These are phyloP conservation scores for Choristoneura fumiferana DNA, from an alignment of 1,140 invertebrate species.

Conservation along the genomic window DNA sequence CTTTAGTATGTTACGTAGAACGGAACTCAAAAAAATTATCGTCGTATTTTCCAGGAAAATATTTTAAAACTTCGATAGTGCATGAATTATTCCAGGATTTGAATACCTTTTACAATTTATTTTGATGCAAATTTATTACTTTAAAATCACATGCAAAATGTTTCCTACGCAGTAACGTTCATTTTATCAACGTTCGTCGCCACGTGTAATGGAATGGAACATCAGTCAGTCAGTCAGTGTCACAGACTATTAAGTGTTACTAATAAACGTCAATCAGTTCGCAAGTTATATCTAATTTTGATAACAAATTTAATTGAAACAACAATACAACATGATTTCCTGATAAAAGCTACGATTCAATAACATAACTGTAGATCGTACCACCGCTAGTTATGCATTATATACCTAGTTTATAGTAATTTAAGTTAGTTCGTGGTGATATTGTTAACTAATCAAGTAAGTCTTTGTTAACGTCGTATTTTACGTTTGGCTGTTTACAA, in stretches of 20 bases:
- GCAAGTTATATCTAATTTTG: conserved; percentile 8
- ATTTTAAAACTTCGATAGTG: no score
- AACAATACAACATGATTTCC: conserved; percentile 10
- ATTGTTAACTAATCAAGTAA: conserved; percentile 3
- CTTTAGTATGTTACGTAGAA: no score
- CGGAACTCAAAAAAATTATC: no score
- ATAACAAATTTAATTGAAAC: conserved; percentile 14
- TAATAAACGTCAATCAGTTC: conserved; percentile 9
- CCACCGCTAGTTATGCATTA: conserved; percentile 15
- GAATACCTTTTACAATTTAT: no score
- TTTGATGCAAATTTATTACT: no score
- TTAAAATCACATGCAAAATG: no score
- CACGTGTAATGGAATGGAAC: conserved; percentile 5
- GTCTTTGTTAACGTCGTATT: conserved; percentile 14
- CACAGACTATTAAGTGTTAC: no score
- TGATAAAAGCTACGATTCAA: conserved; percentile 10
- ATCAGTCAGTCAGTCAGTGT: no score
- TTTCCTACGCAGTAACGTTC: no score
- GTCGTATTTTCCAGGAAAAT: no score
- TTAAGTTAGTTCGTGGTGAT: conserved; percentile 3
- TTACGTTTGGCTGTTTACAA: conserved; percentile 11
- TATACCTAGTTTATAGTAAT: conserved; percentile 10
- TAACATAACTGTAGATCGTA: conserved; percentile 4
- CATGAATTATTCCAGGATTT: no score
- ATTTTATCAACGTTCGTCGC: no score